Evolutionary conservation across 2,888 invertebrate species (phyloP), one percentile per base, ranked within the genome.

Genomic region (Cephus spinipes): DNA sequence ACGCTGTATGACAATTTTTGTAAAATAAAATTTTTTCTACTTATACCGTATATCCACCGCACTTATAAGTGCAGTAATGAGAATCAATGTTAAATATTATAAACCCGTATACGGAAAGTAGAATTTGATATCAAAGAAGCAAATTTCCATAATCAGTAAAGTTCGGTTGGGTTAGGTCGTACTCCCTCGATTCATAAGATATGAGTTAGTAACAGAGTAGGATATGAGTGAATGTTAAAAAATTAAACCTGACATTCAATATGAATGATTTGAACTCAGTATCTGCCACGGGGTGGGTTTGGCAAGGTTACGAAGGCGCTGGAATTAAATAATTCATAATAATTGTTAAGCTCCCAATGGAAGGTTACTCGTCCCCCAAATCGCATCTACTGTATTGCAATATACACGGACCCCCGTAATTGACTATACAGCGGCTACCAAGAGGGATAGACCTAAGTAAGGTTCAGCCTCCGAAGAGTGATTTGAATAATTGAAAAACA

Each of bases 401-500:
- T 33, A 32, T 55, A 55, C 40, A 15, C 9, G 23, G 23, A 23
- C 23, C 40, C 23, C 23, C 23, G 40, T 55, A 55, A 55, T 55
- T 55, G 40, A 23, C 33, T 33, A 31, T 71, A 77, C 73, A 74
- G 78, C 77, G 78, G 78, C 78, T 81, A 79, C 75, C 76, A 77
- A 77, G 79, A 74, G 77, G 77, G 76, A 79, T 77, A 78, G 81
- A 78, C 80, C 75, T 81, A 81, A 73, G 35, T 74, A 76, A 79
- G 76, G 77, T 79, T 81, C 79, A 80, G 79, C 77, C 55, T 77
- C 68, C 79, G 71, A 79, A 79, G 77, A 77, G 76, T 77, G 77
- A 77, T 81, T 79, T 81, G 80, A 80, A 80, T 80, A 79, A 81
- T 81, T 81, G 77, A 68, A n/a, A 71, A 76, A 77, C 79, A 23